A percentile compares a stretch with the other conserved stretches of the same genome.
phyloP scores from a whole-genome alignment of 2,888 invertebrate species.

The Cordilura impudica region DNA sequence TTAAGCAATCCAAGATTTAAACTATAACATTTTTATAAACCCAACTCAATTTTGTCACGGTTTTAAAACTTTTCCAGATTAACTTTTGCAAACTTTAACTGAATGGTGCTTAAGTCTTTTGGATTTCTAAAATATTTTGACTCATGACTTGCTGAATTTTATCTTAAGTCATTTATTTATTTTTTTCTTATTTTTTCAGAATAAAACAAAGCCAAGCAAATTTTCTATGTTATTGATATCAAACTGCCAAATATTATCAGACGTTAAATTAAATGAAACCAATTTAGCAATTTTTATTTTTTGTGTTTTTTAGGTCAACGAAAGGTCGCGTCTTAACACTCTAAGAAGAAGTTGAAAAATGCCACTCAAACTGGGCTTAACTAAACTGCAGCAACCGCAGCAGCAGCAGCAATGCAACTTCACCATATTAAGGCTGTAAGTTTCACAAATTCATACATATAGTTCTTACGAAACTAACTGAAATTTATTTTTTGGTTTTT shows the following conservation, averaged over 20 bases:
- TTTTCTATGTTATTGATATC: slow-evolving; percentile 63
- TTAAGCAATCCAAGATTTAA: no score
- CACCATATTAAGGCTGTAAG: slow-evolving; percentile 49
- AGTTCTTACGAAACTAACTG: slow-evolving; percentile 19
- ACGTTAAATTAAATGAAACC: slow-evolving; percentile 63
- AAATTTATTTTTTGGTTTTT: slow-evolving; percentile 33
- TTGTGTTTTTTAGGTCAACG: slow-evolving; percentile 52
- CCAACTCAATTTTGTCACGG: no score
- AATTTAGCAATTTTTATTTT: slow-evolving; percentile 44
- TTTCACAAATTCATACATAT: slow-evolving; percentile 12
- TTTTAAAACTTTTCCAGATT: no score
- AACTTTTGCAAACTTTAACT: no score
- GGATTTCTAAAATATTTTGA: slow-evolving; percentile 30
- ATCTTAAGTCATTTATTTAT: slow-evolving; percentile 37
- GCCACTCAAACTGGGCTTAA: slow-evolving; percentile 61
- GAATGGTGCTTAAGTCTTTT: no score
- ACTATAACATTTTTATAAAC: no score
- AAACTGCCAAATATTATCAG: slow-evolving; percentile 63
- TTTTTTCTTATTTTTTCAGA: slow-evolving; percentile 6
- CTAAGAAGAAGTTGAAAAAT: slow-evolving; percentile 56
- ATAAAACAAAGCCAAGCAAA: slow-evolving; percentile 53
- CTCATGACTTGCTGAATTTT: slow-evolving; percentile 46
- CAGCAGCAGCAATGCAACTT: slow-evolving; percentile 47
- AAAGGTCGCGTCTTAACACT: slow-evolving; percentile 62
- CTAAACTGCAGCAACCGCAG: slow-evolving; percentile 41